Conservation (phyloP, 2,113 vertebrate genomes). For the Mormyrus iriodes region DNA sequence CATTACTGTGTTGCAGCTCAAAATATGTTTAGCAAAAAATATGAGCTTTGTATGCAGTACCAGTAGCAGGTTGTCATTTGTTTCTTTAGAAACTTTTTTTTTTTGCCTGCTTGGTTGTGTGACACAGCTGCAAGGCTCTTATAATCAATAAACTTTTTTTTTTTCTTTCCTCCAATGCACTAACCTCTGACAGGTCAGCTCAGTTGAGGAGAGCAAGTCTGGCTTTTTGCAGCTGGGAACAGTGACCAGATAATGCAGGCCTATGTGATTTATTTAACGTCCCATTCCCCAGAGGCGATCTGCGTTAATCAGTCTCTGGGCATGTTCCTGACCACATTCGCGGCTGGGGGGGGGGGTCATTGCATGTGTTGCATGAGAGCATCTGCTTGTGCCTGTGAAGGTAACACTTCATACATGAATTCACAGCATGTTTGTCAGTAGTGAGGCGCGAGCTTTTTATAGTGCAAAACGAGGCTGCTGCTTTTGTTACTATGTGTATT, state of each 20-base stretch:
- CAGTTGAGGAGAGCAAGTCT: conserved; percentile 9
- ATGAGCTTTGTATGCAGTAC: not conserved
- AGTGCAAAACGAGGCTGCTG: not conserved
- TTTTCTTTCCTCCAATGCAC: conserved; percentile 6
- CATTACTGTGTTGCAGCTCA: not conserved
- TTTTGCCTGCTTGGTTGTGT: not conserved
- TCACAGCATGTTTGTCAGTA: not conserved
- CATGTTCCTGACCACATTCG: not conserved
- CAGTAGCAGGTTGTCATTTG: not conserved
- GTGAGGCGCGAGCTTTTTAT: not conserved
- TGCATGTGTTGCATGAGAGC: not conserved
- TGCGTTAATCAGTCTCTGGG: conserved; percentile 8
- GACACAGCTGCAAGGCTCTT: conserved; percentile 17
- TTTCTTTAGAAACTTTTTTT: conserved; percentile 14
- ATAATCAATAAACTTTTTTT: conserved; percentile 2
- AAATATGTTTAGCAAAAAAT: not conserved
- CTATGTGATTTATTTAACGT: conserved; percentile 40
- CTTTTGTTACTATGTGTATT: not conserved
- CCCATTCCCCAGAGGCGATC: conserved; percentile 30
- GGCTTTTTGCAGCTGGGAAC: conserved; percentile 37
- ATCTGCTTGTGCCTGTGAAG: not conserved
- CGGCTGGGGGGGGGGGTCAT: not conserved
- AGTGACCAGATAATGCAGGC: conserved; percentile 29
- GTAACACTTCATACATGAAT: not conserved
- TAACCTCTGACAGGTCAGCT: conserved; percentile 29